A percentile compares a stretch with the other conserved stretches of the same genome.
Evolutionary conservation across 1,140 invertebrate species (phyloP).

Genomic region (Drosophila kohkoa): DNA sequence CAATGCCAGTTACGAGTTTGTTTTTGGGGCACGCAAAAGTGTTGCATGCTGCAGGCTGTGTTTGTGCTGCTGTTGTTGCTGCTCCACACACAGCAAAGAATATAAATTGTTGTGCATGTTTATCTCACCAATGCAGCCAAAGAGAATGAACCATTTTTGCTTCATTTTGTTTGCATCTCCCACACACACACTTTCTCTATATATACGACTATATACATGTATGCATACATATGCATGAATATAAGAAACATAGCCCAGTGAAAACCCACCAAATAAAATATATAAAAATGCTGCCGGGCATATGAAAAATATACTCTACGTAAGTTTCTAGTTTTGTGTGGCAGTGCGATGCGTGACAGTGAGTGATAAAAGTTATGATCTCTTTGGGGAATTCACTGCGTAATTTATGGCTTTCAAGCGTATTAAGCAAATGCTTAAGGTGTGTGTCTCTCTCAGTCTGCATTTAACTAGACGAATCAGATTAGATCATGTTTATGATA

Average conservation of each 20-base stretch:
- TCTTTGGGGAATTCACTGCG: conserved; percentile 53
- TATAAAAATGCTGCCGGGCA: conserved; percentile 7
- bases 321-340: conserved; percentile 5
- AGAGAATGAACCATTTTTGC: conserved; percentile 33
- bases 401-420: conserved; percentile 45
- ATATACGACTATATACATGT: conserved; percentile 13
- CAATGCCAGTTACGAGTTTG: conserved; percentile 25
- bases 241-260: not conserved
- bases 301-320: conserved; percentile 31
- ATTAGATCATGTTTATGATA: not conserved
- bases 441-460: not conserved
- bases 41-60: conserved; percentile 32
- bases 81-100: too few species aligned
- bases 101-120: conserved; percentile 52
- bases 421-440: not conserved
- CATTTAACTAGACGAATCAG: not conserved
- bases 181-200: conserved; percentile 4
- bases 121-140: conserved; percentile 45
- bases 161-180: conserved; percentile 23
- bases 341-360: conserved; percentile 65
- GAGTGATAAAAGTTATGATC: conserved; percentile 79
- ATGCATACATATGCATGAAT: conserved; percentile 6
- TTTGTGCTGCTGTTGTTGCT: conserved; percentile 1
- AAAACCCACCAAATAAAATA: conserved; percentile 9
- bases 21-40: conserved; percentile 16